Conservation (phyloP, 1,140 invertebrate species). For the Hirudo medicinalis region DNA sequence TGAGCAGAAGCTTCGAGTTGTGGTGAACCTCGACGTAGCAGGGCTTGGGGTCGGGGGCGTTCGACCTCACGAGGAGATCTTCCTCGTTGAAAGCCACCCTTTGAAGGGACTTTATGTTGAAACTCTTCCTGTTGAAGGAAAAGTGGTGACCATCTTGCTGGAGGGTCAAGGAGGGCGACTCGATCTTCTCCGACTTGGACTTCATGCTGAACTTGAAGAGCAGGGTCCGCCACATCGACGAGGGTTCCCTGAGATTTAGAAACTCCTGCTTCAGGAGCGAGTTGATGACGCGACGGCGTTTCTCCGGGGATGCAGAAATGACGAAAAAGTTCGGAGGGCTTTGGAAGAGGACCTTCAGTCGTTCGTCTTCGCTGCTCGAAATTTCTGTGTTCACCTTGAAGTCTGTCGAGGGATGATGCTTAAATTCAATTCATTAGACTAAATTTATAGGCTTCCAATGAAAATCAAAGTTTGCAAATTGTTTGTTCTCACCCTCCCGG, state of each 20-base stretch:
- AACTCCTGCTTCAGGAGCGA: neutral
- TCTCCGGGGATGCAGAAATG: neutral
- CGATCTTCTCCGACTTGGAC: neutral
- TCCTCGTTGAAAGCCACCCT: neutral
- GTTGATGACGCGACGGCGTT: neutral
- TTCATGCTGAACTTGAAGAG: neutral
- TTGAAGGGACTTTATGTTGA: neutral
- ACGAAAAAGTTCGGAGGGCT: neutral
- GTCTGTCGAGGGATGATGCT: neutral
- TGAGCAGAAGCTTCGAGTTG: neutral
- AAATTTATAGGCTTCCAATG: too few relatives aligned
- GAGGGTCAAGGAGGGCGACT: neutral
- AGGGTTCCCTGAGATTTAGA: neutral
- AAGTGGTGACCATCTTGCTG: neutral
- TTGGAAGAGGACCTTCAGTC: neutral
- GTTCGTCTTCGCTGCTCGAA: neutral
- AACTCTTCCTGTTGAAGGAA: neutral
- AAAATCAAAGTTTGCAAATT: too few relatives aligned
- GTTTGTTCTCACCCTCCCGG: neutral
- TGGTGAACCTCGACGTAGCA: neutral
- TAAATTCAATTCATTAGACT: too few relatives aligned
- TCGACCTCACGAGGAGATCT: neutral
- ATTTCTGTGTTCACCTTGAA: neutral
- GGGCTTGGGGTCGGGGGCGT: neutral
- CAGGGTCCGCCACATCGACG: neutral